Conservation (phyloP, 2,797 vertebrate genomes). For the Enteromius unitaeniatus region DNA sequence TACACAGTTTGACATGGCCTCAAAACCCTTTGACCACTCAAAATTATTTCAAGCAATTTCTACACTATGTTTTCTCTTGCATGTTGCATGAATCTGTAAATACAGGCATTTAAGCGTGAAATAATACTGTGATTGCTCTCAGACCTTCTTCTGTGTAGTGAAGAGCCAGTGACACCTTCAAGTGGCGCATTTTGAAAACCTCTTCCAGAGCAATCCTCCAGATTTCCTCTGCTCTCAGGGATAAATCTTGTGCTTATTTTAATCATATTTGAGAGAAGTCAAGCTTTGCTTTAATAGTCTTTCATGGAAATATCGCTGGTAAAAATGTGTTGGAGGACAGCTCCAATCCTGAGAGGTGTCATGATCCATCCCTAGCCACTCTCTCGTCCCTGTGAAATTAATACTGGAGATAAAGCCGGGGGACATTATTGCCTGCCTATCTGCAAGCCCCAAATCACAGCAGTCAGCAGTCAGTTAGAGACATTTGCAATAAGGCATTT, state of each 20-base stretch:
- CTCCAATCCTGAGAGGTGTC: conserved; percentile 68
- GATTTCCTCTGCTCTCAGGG: conserved; percentile 67
- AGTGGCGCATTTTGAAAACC: conserved; percentile 70
- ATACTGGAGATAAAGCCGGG: conserved; percentile 77
- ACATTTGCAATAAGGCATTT: conserved; percentile 77
- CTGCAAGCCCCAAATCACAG: conserved; percentile 66
- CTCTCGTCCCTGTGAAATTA: conserved; percentile 65
- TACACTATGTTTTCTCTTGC: conserved; percentile 58
- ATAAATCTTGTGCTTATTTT: conserved; percentile 80
- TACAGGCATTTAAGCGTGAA: conserved; percentile 34
- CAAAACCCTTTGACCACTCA: neutral
- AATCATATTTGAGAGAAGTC: conserved; percentile 77
- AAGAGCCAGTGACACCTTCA: conserved; percentile 70
- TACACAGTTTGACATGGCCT: neutral
- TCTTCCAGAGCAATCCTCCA: conserved; percentile 69
- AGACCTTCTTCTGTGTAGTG: conserved; percentile 54
- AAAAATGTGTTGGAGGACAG: conserved; percentile 73
- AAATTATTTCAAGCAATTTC: conserved; percentile 32
- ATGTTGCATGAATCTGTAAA: conserved; percentile 70
- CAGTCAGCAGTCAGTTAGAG: conserved; percentile 56
- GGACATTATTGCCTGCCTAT: conserved; percentile 68
- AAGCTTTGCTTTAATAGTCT: conserved; percentile 78
- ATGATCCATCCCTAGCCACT: conserved; percentile 14
- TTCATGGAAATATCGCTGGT: conserved; percentile 74
- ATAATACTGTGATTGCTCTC: conserved; percentile 27